These are phyloP conservation scores for Melanotaenia maccullochi DNA, from an alignment of 2,797 vertebrate genomes.

Conservation along the genomic window DNA sequence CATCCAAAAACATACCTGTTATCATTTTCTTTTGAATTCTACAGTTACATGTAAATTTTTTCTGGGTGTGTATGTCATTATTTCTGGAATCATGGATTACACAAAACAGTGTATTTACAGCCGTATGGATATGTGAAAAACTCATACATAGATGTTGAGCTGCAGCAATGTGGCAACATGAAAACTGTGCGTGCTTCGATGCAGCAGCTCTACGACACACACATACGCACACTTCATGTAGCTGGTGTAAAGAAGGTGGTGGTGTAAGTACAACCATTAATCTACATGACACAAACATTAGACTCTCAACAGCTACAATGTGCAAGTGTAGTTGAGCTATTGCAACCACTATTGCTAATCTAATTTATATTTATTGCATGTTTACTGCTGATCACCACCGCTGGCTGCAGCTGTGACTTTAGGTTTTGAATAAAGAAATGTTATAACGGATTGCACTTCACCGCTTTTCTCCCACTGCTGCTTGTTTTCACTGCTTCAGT, in stretches of 20 bases:
- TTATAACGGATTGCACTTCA: neutral
- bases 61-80: neutral
- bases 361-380: conserved; percentile 1
- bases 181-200: neutral
- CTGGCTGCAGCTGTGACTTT: neutral
- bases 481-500: neutral
- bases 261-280: neutral
- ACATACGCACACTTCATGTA: neutral
- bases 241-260: neutral
- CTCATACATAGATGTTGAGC: neutral
- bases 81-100: neutral
- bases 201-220: neutral
- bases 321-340: neutral
- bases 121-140: neutral
- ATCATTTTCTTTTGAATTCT: neutral
- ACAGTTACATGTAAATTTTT: neutral
- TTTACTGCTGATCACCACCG: conserved; percentile 1
- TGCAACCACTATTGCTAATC: neutral
- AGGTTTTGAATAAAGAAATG: neutral
- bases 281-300: conserved; percentile 5
- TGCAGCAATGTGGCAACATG: neutral
- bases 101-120: neutral
- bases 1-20: neutral
- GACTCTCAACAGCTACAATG: neutral
- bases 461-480: neutral